phyloP scores from a whole-genome alignment of 1,140 invertebrate species.

The Lucilia sericata region DNA sequence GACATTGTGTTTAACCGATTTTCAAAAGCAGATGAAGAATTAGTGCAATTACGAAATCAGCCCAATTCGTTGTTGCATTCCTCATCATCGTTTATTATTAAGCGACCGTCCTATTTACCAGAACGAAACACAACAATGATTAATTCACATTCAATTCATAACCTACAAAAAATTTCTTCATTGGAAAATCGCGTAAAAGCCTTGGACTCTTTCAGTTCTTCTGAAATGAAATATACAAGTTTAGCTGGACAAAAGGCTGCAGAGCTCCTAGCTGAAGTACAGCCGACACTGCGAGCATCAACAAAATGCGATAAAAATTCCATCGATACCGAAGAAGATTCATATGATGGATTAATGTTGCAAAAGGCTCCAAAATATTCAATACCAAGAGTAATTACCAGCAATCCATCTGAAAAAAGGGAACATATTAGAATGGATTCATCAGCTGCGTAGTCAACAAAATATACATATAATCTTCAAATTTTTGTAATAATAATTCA shows the following conservation, averaged over 20 bases:
- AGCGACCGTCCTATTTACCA: conserved; percentile 59
- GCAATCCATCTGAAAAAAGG: not conserved
- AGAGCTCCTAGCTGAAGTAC: conserved; percentile 59
- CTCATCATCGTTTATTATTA: conserved; percentile 64
- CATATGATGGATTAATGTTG: conserved; percentile 18
- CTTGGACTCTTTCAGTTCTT: not conserved
- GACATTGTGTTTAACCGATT: conserved; percentile 58
- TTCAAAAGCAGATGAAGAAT: conserved; percentile 38
- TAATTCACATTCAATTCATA: conserved; percentile 61
- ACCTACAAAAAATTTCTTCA: conserved; percentile 57
- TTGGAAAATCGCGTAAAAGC: not conserved
- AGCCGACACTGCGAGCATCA: conserved; percentile 57
- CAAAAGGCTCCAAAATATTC: conserved; percentile 39
- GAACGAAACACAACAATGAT: conserved; percentile 56
- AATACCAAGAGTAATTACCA: conserved; percentile 37
- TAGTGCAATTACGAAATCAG: not conserved
- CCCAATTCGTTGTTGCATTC: conserved; percentile 57
- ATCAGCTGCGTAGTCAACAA: not conserved
- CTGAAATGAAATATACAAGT: not conserved
- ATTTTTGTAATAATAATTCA: not conserved
- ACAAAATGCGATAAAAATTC: conserved; percentile 51
- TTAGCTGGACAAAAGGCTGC: conserved; percentile 58
- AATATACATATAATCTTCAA: not conserved
- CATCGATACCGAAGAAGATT: not conserved
- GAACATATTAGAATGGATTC: not conserved